Evolutionary conservation across 2,797 vertebrate genomes (phyloP).

Genomic region (Carcharodon carcharias): DNA sequence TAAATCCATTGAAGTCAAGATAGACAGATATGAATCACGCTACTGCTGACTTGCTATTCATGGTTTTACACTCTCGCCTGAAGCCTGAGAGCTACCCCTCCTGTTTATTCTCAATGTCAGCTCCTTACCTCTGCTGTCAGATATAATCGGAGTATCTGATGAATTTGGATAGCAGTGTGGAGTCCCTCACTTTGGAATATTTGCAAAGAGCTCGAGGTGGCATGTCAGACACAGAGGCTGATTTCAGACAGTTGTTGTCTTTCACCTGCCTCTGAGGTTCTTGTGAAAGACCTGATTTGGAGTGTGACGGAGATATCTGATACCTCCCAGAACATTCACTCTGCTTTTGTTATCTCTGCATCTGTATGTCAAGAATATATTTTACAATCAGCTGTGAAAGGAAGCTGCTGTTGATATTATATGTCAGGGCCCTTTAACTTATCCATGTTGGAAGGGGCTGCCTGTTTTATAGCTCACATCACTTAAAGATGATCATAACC

Average conservation of each 20-base stretch:
- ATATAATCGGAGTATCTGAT: neutral
- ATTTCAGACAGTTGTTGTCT: neutral
- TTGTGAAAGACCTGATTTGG: neutral
- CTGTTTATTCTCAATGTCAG: neutral
- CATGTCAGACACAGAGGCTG: neutral
- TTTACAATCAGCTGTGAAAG: too few relatives aligned
- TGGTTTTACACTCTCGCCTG: too few relatives aligned
- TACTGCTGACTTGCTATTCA: too few relatives aligned
- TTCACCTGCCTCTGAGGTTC: neutral
- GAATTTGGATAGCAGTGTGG: neutral
- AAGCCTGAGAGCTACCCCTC: neutral
- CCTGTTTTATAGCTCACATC: neutral
- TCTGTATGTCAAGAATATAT: neutral
- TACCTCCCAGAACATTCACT: neutral
- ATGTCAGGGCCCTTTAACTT: neutral
- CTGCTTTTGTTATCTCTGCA: neutral
- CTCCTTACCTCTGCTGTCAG: neutral
- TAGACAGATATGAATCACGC: neutral
- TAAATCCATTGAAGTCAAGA: neutral
- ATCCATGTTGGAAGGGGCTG: neutral
- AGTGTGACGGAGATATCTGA: neutral
- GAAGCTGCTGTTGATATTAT: too few relatives aligned
- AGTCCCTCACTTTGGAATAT: neutral
- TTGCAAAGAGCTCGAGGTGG: neutral
- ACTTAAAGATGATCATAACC: neutral